Base-by-base conservation (phyloP, 2,797 vertebrate species). In the Sciurus carolinensis region DNA sequence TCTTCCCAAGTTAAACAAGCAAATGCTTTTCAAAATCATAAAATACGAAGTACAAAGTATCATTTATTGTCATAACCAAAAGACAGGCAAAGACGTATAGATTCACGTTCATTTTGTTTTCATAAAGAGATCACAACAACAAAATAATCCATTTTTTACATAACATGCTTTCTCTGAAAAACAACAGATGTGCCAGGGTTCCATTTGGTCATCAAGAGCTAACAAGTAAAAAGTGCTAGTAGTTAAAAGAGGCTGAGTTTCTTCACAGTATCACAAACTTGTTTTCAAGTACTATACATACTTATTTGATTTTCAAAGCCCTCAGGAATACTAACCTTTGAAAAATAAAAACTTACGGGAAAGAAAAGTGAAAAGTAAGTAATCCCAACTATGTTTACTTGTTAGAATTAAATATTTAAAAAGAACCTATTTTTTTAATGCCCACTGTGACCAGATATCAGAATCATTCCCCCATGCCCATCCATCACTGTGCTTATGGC, bases 281-380 rank as follows among this genome's bases (percentile, higher is more conserved):
- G 24, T 33, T 86, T 94, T 94, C 11, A 50, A 82, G 87, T 79
- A 79, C 50, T 83, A 95, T 28, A 47, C 39, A 62, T 7, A 92
- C 47, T 91, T 89, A 89, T 73, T 86, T 96, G 83, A 86, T n/a
- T 95, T 79, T 72, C 26, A 81, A 91, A 93, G 30, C 10, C 30
- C 33, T 80, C 72, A 92, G 67, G 1, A 90, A 91, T 57, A 79
- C 7, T 79, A n/a, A 87, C 44, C 30, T 66, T 93, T 73, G 28
- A 71, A 69, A 86, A 96, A 67, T 18, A 59, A 10, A 5, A 87
- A 72, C 50, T 85, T 72, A 84, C 59, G 5, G 80, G 72, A 73
- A 69, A 42, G 14, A 64, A 91, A 91, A 39, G 4, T 75, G 26
- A 84, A 88, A 91, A 52, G 13, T 67, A 1, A 90, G 47, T 57